Evolutionary conservation across 2,888 invertebrate genomes (phyloP), one percentile per base, ranked within the genome.

Genomic region (Himalopsyche anomala): DNA sequence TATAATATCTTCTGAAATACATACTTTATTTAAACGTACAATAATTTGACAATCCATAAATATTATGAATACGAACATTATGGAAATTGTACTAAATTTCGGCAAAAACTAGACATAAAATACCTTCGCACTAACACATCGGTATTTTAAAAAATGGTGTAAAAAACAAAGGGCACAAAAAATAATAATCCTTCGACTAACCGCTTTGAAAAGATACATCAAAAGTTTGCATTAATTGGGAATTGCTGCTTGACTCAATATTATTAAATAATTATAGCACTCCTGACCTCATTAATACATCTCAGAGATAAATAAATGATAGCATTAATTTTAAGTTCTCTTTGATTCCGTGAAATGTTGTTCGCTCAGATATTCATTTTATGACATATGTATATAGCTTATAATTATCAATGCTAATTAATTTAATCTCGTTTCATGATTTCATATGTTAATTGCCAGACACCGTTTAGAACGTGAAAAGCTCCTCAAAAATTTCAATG

Each of bases 211-310:
- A 12, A 51, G 15, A 15, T 62, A 62, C 28, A 19, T 5, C 4
- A 62, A 19, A 62, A 9, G 28, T 56, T 56, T 56, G 9, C 19
- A 19, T 28, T 15, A 62, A 74, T 74, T 74, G 74, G 36, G 74
- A 74, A 74, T 36, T 38, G 28, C 74, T 74, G 74, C 19, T 28
- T 1, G n/a, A 36, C 36, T 74, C 5, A 15, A 74, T 74, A 38
- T 74, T 38, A 74, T 38, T 74, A 74, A 74, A 74, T 74, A 36
- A 38, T 74, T 74, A 74, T 36, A 51, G 51, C 51, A 74, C 12
- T 74, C 74, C 74, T 74, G 74, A 74, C 74, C 74, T 74, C 74
- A 74, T 74, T 74, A 74, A 74, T 15, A 74, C 38, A 36, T 74
- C 38, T 28, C 12, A 12, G 38, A 74, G 28, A 74, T 74, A 74